Percentiles rank a stretch among this genome's conserved stretches.
These are phyloP conservation scores for Apostichopus californicus DNA, from an alignment of 35 echinoderm and acorn worm genomes.

Conservation along the genomic window DNA sequence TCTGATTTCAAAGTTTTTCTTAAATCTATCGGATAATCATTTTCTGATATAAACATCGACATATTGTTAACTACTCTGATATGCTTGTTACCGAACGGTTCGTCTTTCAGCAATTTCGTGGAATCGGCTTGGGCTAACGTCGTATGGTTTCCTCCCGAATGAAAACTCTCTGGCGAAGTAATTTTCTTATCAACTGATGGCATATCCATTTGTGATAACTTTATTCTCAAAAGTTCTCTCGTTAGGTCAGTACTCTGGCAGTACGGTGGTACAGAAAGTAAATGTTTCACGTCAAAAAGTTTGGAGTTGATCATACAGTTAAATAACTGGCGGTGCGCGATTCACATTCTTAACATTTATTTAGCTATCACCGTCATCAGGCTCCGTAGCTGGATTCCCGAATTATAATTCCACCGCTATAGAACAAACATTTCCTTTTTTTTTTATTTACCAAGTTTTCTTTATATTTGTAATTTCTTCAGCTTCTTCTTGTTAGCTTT, in stretches of 20 bases:
- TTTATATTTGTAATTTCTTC: background rate
- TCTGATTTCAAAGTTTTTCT: background rate
- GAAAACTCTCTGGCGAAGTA: background rate
- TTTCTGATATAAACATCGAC: background rate
- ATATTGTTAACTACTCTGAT: background rate
- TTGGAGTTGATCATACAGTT: background rate
- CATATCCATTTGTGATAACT: background rate
- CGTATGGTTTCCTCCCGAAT: background rate
- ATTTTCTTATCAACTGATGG: background rate
- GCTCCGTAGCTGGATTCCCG: background rate
- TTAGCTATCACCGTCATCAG: background rate
- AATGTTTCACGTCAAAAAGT: too few species aligned
- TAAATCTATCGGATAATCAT: constrained; percentile 1
- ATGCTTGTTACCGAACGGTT: background rate
- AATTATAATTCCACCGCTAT: background rate
- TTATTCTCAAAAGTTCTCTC: too few species aligned
- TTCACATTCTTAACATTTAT: background rate
- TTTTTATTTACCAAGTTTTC: background rate
- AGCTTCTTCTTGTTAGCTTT: background rate
- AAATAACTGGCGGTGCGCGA: background rate
- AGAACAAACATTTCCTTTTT: background rate
- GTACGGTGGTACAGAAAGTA: too few species aligned
- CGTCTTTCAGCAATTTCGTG: background rate
- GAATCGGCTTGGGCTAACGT: background rate
- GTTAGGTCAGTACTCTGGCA: too few species aligned